Percentiles rank a stretch among this genome's conserved stretches.
Conservation (phyloP, 1,140 invertebrate species). For the Cydia strobilella region DNA sequence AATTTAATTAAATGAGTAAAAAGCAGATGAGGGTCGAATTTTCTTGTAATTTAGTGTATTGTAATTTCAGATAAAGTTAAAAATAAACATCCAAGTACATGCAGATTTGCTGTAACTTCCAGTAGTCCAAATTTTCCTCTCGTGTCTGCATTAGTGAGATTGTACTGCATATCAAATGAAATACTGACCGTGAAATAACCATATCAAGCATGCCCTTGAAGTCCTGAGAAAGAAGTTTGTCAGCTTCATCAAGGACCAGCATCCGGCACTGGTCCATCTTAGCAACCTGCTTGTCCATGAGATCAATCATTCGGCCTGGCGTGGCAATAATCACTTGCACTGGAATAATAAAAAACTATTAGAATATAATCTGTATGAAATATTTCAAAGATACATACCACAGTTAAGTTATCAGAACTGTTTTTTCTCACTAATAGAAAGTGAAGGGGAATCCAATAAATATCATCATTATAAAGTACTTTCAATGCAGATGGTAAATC, state of each 20-base stretch:
- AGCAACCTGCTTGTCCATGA: constrained; percentile 99
- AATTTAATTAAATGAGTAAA: too few relatives aligned
- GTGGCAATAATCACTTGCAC: constrained; percentile 99
- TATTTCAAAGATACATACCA: neutral
- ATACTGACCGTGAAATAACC: constrained; percentile 90
- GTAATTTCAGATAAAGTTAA: too few relatives aligned
- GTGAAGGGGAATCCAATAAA: constrained; percentile 33
- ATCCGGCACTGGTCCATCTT: constrained; percentile 98
- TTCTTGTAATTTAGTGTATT: too few relatives aligned
- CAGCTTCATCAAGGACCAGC: constrained; percentile 99
- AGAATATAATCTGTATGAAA: neutral
- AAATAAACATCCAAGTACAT: too few relatives aligned
- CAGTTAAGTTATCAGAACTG: constrained; percentile 15
- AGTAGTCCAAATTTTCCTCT: too few relatives aligned
- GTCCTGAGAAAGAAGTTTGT: constrained; percentile 99
- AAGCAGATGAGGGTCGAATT: too few relatives aligned
- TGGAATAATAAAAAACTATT: constrained; percentile 64
- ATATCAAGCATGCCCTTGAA: constrained; percentile 99
- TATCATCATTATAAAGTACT: constrained; percentile 29
- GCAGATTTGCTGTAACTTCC: too few relatives aligned
- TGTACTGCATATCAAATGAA: neutral
- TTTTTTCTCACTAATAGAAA: constrained; percentile 30
- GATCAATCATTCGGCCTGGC: constrained; percentile 98
- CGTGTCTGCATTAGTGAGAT: too few relatives aligned
- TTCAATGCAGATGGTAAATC: too few relatives aligned